Evolutionary conservation across 2,888 invertebrate species (phyloP), one percentile per base, ranked within the genome.

Genomic region (Spisula subtruncata): DNA sequence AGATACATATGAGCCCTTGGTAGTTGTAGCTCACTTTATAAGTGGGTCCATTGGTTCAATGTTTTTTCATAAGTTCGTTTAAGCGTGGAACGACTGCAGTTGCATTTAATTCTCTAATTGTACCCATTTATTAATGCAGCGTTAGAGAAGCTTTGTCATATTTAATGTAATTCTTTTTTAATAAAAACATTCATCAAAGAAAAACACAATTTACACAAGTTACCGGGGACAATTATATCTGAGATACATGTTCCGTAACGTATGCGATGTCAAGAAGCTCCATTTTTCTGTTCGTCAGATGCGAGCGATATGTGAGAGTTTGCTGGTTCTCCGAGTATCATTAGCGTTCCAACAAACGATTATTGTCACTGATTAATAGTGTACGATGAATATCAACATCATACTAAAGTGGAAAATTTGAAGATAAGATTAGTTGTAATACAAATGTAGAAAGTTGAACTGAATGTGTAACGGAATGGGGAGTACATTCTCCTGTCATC

Each of bases 211-310:
- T 66, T 66, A 66, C 60, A 25, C n/a, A 66, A 66, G n/a, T 66
- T 25, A 25, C 60, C 10, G 60, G 25, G 25, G 60, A 66, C 60
- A n/a, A 25, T 25, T 66, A 66, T 66, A 25, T 25, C 25, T n/a
- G 8, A 66, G 60, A 66, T 8, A 1, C 60, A 66, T 66, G 25
- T 66, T 66, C 60, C 25, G 60, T 12, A 66, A 25, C 60, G 25
- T 25, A 66, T 66, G n/a, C 60, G n/a, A 25, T 66, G 60, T 66
- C 60, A 12, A 66, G n/a, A 6, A 25, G n/a, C 60, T 25, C 2
- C 60, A 66, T 66, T 66, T 66, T 66, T 66, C 60, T 66, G 60
- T 8, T 6, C 25, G 60, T 66, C 60, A 66, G 60, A 66, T 66
- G n/a, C 5, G 60, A 66, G n/a, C 25, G n/a, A n/a, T 66, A n/a